Evolutionary conservation across 2,888 invertebrate species (phyloP).

Genomic region (Papilio elwesi): DNA sequence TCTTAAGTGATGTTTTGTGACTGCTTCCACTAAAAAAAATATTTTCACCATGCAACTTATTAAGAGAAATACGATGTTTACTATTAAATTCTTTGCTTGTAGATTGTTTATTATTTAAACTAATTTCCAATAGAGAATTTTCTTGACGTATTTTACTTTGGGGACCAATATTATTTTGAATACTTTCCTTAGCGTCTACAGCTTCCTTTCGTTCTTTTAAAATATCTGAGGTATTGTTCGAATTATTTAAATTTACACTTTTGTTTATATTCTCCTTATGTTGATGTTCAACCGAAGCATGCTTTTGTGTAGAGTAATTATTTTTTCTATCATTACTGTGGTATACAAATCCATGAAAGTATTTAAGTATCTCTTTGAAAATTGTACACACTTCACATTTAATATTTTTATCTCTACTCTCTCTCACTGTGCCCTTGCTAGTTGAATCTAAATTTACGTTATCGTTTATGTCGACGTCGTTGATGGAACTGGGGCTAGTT

Average conservation of each 20-base stretch:
- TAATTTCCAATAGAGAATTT: slow-evolving; percentile 2
- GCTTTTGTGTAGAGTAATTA: not conserved
- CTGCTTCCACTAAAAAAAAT: too few relatives aligned
- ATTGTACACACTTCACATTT: not conserved
- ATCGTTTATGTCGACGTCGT: not conserved
- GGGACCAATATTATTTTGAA: not conserved
- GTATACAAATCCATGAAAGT: slow-evolving; percentile 11
- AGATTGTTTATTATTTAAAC: not conserved
- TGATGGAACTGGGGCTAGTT: not conserved
- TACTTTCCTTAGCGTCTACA: not conserved
- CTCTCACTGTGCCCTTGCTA: slow-evolving; percentile 2
- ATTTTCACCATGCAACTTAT: not conserved
- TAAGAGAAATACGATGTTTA: not conserved
- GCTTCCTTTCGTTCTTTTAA: not conserved
- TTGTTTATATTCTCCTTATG: not conserved
- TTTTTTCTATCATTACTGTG: slow-evolving; percentile 6
- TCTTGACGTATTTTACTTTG: not conserved
- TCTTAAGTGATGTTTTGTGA: not conserved
- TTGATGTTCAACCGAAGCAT: too few relatives aligned
- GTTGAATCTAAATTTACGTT: not conserved
- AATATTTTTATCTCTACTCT: not conserved
- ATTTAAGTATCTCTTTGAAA: slow-evolving; percentile 8
- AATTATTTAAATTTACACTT: not conserved
- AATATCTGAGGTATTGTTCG: not conserved
- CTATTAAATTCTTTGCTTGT: not conserved